phyloP scores from a whole-genome alignment of 2,888 invertebrate genomes.

The Enchytraeus crypticus region DNA sequence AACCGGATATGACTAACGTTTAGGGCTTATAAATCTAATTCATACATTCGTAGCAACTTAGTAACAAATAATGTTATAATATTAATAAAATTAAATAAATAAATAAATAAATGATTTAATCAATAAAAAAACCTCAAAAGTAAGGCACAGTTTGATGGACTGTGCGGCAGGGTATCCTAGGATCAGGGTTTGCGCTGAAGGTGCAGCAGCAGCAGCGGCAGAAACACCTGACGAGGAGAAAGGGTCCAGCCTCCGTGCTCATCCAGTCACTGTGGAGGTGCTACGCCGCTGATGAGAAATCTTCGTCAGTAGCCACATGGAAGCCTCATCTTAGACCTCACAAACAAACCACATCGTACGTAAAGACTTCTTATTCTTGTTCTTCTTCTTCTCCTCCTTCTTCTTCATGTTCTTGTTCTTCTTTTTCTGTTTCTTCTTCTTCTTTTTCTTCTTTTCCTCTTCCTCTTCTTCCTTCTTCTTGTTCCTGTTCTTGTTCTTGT shows the following conservation, averaged over 20 bases:
- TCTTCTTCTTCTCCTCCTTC: background rate
- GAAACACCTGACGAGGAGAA: conserved; percentile 3
- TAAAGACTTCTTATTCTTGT: background rate
- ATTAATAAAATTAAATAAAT: no score
- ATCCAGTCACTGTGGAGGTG: conserved; percentile 17
- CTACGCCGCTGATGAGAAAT: conserved; percentile 12
- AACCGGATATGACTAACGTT: no score
- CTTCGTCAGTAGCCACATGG: conserved; percentile 16
- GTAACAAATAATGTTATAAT: no score
- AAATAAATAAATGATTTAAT: no score
- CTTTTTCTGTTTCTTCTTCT: background rate
- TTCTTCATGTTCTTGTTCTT: background rate
- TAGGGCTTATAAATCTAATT: no score
- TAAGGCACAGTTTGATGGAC: no score
- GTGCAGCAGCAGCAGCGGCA: conserved; percentile 81
- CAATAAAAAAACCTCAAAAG: no score
- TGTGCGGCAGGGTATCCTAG: conserved; percentile 80
- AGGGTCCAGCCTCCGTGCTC: conserved; percentile 12
- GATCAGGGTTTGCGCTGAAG: conserved; percentile 88
- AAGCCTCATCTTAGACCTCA: conserved; percentile 11
- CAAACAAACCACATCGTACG: background rate
- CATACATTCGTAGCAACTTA: no score
- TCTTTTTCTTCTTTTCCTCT: background rate
- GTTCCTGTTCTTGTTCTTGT: background rate
- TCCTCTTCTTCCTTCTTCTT: background rate